phyloP scores from a whole-genome alignment of 2,797 vertebrate genomes.

The Phylloscopus collybita region DNA sequence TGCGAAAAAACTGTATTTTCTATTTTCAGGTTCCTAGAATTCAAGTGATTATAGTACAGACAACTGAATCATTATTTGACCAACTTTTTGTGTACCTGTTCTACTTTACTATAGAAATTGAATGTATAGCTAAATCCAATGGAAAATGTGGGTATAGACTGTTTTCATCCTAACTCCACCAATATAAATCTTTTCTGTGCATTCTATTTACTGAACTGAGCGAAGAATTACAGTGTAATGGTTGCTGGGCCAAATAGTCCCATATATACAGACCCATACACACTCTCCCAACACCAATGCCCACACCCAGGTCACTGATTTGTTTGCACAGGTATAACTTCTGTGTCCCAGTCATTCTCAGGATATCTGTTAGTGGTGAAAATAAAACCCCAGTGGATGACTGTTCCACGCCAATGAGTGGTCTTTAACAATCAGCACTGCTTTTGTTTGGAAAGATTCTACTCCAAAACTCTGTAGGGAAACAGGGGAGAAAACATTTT shows the following conservation, averaged over 20 bases:
- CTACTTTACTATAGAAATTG: background rate
- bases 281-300: background rate
- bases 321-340: background rate
- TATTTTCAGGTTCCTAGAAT: background rate
- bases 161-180: background rate
- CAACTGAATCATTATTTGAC: background rate
- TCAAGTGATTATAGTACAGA: background rate
- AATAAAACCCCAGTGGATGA: background rate
- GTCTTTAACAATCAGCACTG: background rate
- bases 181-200: background rate
- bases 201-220: background rate
- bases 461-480: background rate
- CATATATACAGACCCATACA: background rate
- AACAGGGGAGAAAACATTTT: background rate
- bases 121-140: background rate
- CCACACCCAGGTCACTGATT: background rate
- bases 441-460: background rate
- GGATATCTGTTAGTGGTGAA: background rate
- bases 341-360: background rate
- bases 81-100: background rate
- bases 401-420: background rate
- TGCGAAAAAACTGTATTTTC: background rate
- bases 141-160: background rate
- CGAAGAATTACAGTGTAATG: background rate
- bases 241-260: background rate